These are phyloP conservation scores for Spizaetus ornatus DNA, from an alignment of 2,113 vertebrate genomes.

Conservation along the genomic window DNA sequence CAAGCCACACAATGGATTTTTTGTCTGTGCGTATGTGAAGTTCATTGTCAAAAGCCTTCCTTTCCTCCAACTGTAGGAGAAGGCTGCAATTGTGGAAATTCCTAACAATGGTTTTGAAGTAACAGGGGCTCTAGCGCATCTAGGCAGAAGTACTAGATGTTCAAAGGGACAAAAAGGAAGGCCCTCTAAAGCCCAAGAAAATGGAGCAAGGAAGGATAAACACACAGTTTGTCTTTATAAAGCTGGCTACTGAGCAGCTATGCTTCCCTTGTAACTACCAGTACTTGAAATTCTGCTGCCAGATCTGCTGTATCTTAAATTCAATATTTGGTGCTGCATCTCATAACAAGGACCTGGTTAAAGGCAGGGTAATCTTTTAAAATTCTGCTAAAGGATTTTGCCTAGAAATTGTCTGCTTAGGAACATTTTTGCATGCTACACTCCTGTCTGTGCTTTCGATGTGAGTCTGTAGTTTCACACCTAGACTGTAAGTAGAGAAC, in stretches of 20 bases:
- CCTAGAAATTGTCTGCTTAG: not conserved
- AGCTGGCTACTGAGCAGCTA: fast-evolving
- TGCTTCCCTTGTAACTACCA: not conserved
- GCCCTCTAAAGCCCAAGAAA: not conserved
- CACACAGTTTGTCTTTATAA: not conserved
- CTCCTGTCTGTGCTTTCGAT: not conserved
- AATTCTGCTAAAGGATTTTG: not conserved
- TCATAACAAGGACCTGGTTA: not conserved
- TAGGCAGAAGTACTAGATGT: not conserved
- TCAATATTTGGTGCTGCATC: not conserved
- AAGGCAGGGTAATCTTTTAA: not conserved
- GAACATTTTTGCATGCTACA: not conserved
- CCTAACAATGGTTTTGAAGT: constrained; percentile 6
- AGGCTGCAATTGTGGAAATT: constrained; percentile 21
- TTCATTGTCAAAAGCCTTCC: constrained; percentile 39
- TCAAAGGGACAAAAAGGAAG: not conserved
- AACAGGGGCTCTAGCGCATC: not conserved
- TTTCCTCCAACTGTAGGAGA: constrained; percentile 4
- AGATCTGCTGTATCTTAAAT: not conserved
- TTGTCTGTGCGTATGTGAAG: constrained; percentile 19
- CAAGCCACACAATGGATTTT: constrained; percentile 5
- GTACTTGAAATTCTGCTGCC: not conserved
- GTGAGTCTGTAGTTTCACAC: not conserved
- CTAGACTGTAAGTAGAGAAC: not conserved
- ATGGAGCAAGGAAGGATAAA: not conserved